phyloP scores from a whole-genome alignment of 1,140 invertebrate species.

The Heliconius nattereri region DNA sequence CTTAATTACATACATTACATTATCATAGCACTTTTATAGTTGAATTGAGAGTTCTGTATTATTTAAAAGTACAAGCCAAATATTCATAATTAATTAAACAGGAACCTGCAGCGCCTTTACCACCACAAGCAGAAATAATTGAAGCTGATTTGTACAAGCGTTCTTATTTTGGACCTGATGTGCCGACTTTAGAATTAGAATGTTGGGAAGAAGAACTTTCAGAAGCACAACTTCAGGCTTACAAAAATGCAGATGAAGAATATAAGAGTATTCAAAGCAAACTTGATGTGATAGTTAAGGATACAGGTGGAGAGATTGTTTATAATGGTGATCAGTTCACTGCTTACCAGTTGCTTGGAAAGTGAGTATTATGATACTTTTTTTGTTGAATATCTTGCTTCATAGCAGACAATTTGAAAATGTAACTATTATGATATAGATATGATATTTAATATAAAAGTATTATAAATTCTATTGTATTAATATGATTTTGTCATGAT shows the following conservation, averaged over 20 bases:
- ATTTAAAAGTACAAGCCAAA: neutral
- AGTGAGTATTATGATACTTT: slow-evolving; percentile 61
- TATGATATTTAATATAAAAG: neutral
- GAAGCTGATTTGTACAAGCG: slow-evolving; percentile 76
- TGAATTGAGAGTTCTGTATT: neutral
- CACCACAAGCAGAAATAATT: slow-evolving; percentile 73
- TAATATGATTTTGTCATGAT: too few relatives aligned
- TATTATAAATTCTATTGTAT: too few relatives aligned
- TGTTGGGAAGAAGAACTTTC: slow-evolving; percentile 86
- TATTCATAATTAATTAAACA: neutral
- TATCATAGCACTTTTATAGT: neutral
- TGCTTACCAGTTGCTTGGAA: slow-evolving; percentile 82
- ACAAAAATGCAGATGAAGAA: slow-evolving; percentile 82
- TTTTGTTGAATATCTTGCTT: neutral
- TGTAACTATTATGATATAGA: neutral
- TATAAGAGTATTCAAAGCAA: slow-evolving; percentile 83
- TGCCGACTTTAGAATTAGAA: slow-evolving; percentile 84
- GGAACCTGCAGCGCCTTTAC: slow-evolving; percentile 40
- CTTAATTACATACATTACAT: neutral
- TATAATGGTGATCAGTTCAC: slow-evolving; percentile 83
- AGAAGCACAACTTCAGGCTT: slow-evolving; percentile 82
- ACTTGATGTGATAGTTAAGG: slow-evolving; percentile 81
- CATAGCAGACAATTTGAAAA: neutral
- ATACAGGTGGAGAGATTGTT: slow-evolving; percentile 83
- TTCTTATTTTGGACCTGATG: slow-evolving; percentile 77